Evolutionary conservation across 2,113 vertebrate genomes (phyloP), one percentile per base, ranked within the genome.

Genomic region (Acinonyx jubatus): DNA sequence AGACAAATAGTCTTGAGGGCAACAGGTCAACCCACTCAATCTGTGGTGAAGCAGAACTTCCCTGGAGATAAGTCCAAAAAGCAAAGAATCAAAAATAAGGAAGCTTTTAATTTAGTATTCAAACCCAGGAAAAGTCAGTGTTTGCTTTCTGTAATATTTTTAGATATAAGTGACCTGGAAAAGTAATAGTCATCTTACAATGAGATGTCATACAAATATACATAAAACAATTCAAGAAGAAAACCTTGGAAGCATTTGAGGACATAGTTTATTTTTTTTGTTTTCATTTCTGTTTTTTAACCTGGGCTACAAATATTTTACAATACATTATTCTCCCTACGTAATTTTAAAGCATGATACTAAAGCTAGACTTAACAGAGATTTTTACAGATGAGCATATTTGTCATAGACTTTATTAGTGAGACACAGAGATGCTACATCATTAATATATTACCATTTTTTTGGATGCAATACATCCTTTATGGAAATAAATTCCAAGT

Each of bases 21-120:
- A 78, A 7, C 84, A 86, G 94, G 97, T 97, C 97, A 95, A 96
- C 94, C 48, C 94, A 96, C 96, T 97, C 94, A 57, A 89, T 98
- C 95, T 91, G 71, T 38, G 63, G 84, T 89, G 84, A 96, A 76
- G 50, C 18, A 0, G 78, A 86, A 48, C 25, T 91, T 96, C 97
- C 88, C 92, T 97, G 96, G 97, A 97, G 84, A 96, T 78, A 18
- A 27, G 9, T 89, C 92, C 96, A 96, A 74, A 89, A 94, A 92
- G 83, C 74, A 80, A 90, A 95, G 80, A 92, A 94, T 69, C 66
- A 71, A 90, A 98, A 97, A 88, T 66, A 92, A 95, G n/a, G 66
- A 95, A 73, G 41, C n/a, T 92, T 98, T 98, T 96, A 91, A 92
- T 93, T 88, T 79, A 91, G 61, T 94, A 45, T 91, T 97, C 66